These are phyloP conservation scores for Cisticola juncidis DNA, from an alignment of 2,113 vertebrate species.

Conservation along the genomic window DNA sequence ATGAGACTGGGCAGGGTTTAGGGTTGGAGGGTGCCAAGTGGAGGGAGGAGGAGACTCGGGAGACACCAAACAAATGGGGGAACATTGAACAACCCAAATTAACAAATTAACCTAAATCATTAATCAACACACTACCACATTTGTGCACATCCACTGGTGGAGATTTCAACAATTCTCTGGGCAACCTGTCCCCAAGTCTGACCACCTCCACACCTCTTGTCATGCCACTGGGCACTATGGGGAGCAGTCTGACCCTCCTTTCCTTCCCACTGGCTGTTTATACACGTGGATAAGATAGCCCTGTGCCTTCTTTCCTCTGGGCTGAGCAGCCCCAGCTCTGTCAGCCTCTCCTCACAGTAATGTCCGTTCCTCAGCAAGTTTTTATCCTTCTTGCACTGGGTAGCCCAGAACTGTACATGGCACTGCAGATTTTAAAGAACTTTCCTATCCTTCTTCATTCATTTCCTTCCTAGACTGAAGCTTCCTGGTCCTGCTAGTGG, in stretches of 20 bases:
- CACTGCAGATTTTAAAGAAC: not conserved
- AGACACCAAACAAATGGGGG: too few species aligned
- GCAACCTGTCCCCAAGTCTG: not conserved
- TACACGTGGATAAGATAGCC: rapidly evolving
- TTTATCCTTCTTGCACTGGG: not conserved
- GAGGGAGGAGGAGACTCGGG: too few species aligned
- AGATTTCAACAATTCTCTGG: not conserved
- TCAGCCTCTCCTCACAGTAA: not conserved
- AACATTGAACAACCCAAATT: too few species aligned
- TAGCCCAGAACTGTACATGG: not conserved
- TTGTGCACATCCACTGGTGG: not conserved
- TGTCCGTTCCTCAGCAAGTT: not conserved
- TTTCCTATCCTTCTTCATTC: not conserved
- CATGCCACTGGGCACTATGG: not conserved
- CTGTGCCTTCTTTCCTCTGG: not conserved
- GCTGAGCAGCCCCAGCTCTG: not conserved
- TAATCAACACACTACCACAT: too few species aligned
- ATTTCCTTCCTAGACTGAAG: not conserved
- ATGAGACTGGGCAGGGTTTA: too few species aligned
- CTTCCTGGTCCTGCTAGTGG: not conserved
- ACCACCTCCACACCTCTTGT: not conserved
- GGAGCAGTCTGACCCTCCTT: not conserved
- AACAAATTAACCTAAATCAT: too few species aligned
- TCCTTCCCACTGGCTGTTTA: not conserved
- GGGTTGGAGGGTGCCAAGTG: too few species aligned